Conservation (phyloP, 2,888 invertebrate genomes). For the Acheta domesticus region DNA sequence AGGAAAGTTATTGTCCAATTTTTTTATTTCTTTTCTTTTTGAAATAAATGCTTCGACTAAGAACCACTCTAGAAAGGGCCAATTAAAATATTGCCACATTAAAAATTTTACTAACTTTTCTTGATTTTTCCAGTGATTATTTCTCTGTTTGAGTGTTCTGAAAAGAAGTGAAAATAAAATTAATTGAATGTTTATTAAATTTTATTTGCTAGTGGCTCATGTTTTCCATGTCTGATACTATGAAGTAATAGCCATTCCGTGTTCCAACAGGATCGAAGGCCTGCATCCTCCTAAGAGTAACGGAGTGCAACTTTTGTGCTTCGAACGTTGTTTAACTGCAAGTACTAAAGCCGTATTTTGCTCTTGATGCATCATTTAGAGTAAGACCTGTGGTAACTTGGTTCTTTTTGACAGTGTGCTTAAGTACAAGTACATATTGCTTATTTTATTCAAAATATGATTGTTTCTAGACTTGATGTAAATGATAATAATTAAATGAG, state of each 20-base stretch:
- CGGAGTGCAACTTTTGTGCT: conserved; percentile 37
- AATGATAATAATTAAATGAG: too few species aligned
- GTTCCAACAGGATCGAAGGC: conserved; percentile 36
- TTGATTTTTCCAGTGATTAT: too few species aligned
- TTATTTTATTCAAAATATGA: not conserved
- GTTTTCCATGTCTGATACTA: not conserved
- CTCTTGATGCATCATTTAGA: conserved; percentile 34
- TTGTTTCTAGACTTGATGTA: not conserved
- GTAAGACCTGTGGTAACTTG: conserved; percentile 30
- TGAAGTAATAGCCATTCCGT: conserved; percentile 29
- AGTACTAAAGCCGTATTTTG: conserved; percentile 36
- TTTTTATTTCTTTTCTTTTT: too few species aligned
- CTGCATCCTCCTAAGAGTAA: conserved; percentile 32
- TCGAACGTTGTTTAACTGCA: conserved; percentile 37
- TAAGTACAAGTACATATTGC: not conserved
- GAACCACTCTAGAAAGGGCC: too few species aligned
- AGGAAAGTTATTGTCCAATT: too few species aligned
- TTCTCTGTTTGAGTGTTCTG: too few species aligned
- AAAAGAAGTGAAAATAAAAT: not conserved
- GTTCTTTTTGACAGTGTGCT: conserved; percentile 21
- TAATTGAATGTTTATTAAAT: conserved; percentile 7
- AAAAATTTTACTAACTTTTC: too few species aligned
- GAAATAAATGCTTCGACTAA: too few species aligned
- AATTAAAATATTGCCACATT: too few species aligned
- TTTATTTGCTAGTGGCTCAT: conserved; percentile 19